Conservation (phyloP, 53 echinoderm and acorn worm genomes). For the Patiria pectinifera region DNA sequence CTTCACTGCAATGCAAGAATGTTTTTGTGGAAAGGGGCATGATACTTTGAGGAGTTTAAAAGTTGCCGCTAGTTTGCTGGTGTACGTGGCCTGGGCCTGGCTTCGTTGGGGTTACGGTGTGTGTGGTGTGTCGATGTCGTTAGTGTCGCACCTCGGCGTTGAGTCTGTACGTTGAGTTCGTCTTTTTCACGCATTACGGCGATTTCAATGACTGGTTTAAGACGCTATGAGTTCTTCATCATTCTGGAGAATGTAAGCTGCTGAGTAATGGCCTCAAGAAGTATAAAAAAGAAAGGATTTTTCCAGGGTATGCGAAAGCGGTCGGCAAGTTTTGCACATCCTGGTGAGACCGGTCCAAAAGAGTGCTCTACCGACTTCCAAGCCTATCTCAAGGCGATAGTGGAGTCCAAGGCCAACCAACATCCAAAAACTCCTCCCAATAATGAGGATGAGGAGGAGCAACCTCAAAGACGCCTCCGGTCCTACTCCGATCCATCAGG, state of each 20-base stretch:
- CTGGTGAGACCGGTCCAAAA: background rate
- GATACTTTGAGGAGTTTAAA: background rate
- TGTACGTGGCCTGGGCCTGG: too few relatives aligned
- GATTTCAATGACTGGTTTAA: background rate
- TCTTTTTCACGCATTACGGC: background rate
- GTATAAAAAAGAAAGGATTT: constrained; percentile 31
- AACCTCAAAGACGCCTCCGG: constrained; percentile 12
- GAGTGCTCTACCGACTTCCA: background rate
- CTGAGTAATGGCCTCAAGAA: constrained; percentile 33
- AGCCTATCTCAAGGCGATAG: constrained; percentile 12
- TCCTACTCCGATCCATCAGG: constrained; percentile 32
- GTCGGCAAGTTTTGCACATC: constrained; percentile 28
- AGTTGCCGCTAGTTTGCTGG: background rate
- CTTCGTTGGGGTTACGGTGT: background rate
- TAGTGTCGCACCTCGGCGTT: background rate
- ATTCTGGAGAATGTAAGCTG: background rate
- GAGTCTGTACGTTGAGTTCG: background rate
- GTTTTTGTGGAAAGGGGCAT: background rate
- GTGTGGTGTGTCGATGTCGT: too few relatives aligned
- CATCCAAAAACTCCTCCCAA: background rate
- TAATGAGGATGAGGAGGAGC: background rate
- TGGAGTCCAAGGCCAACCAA: background rate
- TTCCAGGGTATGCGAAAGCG: constrained; percentile 47
- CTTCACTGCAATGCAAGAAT: background rate
- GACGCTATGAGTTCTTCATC: too few relatives aligned